Evolutionary conservation across 2,888 invertebrate genomes (phyloP), one percentile per base, ranked within the genome.

Genomic region (Neria commutata): DNA sequence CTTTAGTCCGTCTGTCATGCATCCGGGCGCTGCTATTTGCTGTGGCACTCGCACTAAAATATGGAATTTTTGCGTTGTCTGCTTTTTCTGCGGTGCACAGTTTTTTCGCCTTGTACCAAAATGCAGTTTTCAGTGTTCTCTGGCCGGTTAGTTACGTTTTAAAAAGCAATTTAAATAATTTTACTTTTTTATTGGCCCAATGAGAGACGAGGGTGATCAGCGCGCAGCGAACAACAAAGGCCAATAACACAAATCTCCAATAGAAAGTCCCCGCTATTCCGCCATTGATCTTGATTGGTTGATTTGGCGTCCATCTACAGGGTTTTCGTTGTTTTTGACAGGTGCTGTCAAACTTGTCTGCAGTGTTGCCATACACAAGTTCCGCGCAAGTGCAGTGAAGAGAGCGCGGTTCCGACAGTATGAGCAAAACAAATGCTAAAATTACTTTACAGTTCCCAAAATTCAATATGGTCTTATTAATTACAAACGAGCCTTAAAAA

Each of bases 241-340:
- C 56, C 56, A 57, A 59, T 57, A 54, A 54, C 47, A 55, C 54
- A 62, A 60, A 60, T 53, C 61, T 63, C 64, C 61, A 62, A 63
- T 62, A 61, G 62, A 61, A 61, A 63, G 56, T 59, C 62, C 62
- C 50, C 50, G 49, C 52, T 52, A 56, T 64, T n/a, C 60, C 64
- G 62, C 66, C 62, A 64, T 64, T 64, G 62, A 62, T 60, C 62
- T 60, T 61, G 60, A 64, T 64, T 66, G 63, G 66, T 57, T 59
- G 63, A 61, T 54, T 58, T 60, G 54, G 60, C 60, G 58, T 60
- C 58, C 60, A 63, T 58, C 61, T 53, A 57, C 57, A 58, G 57
- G 49, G 49, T 60, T 59, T 55, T 51, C 50, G 51, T 45, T 59
- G 49, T 8, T 11, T 29, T 29, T 29, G 29, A 29, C 29, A 29